Base-by-base conservation (phyloP, 2,113 vertebrate genomes). In the Proteles cristata region DNA sequence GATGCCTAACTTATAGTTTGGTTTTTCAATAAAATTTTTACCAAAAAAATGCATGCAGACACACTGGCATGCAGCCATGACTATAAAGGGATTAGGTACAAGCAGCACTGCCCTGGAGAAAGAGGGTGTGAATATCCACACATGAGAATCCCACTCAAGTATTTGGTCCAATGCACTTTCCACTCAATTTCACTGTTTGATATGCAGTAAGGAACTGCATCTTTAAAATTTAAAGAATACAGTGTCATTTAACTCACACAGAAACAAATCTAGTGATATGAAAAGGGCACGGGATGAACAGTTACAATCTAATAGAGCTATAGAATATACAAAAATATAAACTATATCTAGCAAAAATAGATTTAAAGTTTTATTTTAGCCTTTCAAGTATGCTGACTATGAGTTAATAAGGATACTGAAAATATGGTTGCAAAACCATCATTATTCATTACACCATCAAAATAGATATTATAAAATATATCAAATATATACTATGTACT, bases 401-500 rank as follows among this genome's bases (percentile, higher is more conserved):
- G 21, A 98, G 97, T 77, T 77, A 55, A 86, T 80, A 97, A 91
- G 85, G 87, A 90, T 48, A 26, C 23, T 92, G 73, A 96, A 98
- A 97, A 91, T 66, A 82, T 2, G 2, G 65, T 81, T 95, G 14
- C 66, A 84, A 86, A 73, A 11, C 97, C 39, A 91, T 86, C 50
- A 94, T 98, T 97, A 79, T 90, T 63, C 45, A 90, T 87, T 19
- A n/a, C 11, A 43, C 82, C 98, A 97, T 97, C 79, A 97, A 95
- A 94, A 95, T 7, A 55, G 68, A 85, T 45, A 50, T 1, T 97
- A 83, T 71, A 84, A 6, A 94, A 96, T 97, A 71, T 94, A 81
- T 39, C 21, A 26, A 58, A 55, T 80, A 80, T 50, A 55, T 55
- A 53, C 31, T 80, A 53, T n/a, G 31, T 53, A n/a, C 31, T 80